Evolutionary conservation across 2,113 vertebrate species (phyloP), one percentile per base, ranked within the genome.

Genomic region (Callithrix jacchus): DNA sequence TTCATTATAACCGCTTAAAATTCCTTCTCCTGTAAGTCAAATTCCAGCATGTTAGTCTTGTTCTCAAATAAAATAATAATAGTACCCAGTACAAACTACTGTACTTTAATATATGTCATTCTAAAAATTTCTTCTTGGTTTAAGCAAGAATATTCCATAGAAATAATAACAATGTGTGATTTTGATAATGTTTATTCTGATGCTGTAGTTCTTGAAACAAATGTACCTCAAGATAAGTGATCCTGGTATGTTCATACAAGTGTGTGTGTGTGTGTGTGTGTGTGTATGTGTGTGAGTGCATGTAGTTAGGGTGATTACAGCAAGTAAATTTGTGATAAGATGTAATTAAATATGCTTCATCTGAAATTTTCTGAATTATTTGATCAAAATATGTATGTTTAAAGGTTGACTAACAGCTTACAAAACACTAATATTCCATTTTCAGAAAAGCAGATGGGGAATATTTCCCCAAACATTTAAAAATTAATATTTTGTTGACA

Each of bases 321-420:
- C 12, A 61, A 79, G 32, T 8, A 71, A 58, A 27, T 77, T 73
- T 61, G 66, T 49, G 49, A 27, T 35, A 70, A 11, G 21, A 40
- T 66, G 7, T 94, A 11, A 18, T 64, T 47, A 92, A 58, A 94
- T 89, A 86, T n/a, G 4, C 9, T 87, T 49, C 64, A 64, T 95
- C 3, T 5, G 91, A 35, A 73, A 89, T 93, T 81, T 84, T 97
- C 23, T 40, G 70, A 91, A 91, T 64, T 79, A 93, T 49, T 85
- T 91, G 61, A 45, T 10, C 6, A 58, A 89, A 68, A 49, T 25
- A 56, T 16, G 23, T 58, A 64, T 79, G 49, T 88, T 30, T 7
- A 73, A 86, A 88, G 3, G 20, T 21, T 64, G 23, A 77, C 87
- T 92, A 73, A 47, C 6, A 20, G 42, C 9, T 73, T 88, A 52